phyloP scores from a whole-genome alignment of 1,140 invertebrate species.

The Bombyx mori region DNA sequence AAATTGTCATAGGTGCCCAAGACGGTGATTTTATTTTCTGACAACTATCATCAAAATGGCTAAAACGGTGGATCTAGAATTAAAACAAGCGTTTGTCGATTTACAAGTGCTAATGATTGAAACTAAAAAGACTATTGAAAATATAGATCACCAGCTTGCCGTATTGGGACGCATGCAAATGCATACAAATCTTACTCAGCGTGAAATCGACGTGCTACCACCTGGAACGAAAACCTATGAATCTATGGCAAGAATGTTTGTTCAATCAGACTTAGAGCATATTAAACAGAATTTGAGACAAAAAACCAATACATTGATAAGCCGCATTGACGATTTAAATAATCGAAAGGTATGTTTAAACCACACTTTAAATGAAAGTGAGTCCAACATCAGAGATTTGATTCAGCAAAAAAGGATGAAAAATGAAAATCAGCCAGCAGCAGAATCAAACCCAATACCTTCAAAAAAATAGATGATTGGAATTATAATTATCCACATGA shows the following conservation, averaged over 20 bases:
- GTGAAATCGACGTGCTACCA: constrained; percentile 72
- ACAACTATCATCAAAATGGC: constrained; percentile 26
- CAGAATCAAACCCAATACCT: constrained; percentile 17
- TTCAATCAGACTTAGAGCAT: constrained; percentile 77
- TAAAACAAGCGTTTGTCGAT: constrained; percentile 85
- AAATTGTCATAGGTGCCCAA: no score
- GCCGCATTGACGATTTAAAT: constrained; percentile 83
- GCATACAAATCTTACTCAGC: constrained; percentile 80
- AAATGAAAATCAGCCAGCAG: constrained; percentile 17
- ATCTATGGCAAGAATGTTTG: constrained; percentile 87
- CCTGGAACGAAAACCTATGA: constrained; percentile 81
- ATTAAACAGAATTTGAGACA: constrained; percentile 77
- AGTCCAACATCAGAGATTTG: constrained; percentile 89
- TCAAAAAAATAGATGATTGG: constrained; percentile 2
- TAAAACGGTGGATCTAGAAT: constrained; percentile 68
- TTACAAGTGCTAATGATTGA: constrained; percentile 87
- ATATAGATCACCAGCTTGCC: constrained; percentile 86
- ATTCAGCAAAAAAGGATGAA: constrained; percentile 78
- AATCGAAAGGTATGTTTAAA: constrained; percentile 84
- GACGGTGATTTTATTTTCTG: no score
- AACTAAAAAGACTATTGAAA: constrained; percentile 83
- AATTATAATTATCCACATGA: no score
- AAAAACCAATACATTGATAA: constrained; percentile 73
- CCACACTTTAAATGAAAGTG: constrained; percentile 85
- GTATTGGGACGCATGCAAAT: constrained; percentile 78